A percentile compares a stretch with the other conserved stretches of the same genome.
Conservation (phyloP, 92 coral and sea anemone genomes). For the Metridium senile region DNA sequence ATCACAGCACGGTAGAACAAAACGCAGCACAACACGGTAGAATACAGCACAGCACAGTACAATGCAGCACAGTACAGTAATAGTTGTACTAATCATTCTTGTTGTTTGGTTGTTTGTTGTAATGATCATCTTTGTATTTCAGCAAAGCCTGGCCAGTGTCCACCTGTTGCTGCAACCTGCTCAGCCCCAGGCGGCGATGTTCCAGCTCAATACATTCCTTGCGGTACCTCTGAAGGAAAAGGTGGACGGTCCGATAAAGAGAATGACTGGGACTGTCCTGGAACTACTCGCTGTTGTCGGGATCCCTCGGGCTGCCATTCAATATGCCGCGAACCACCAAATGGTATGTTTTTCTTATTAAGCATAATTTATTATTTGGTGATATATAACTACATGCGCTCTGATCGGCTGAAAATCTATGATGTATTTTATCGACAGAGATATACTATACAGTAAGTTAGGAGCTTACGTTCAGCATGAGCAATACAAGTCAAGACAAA, state of each 20-base stretch:
- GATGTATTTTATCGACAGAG: no score
- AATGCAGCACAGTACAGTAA: no score
- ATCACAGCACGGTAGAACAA: no score
- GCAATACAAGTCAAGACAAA: no score
- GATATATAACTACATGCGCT: background rate
- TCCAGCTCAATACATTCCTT: constrained; percentile 50
- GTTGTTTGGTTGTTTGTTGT: no score
- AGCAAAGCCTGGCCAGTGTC: constrained; percentile 64
- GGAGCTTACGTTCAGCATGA: no score
- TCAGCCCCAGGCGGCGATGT: constrained; percentile 13
- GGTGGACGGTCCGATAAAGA: constrained; percentile 21
- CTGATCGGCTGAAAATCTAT: no score
- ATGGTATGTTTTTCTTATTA: constrained; percentile 20
- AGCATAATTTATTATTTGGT: background rate
- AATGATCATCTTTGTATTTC: background rate
- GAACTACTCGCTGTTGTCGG: constrained; percentile 66
- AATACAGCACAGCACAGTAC: no score
- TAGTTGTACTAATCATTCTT: no score
- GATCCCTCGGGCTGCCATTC: constrained; percentile 49
- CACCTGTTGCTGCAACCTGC: constrained; percentile 23
- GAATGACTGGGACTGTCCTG: constrained; percentile 77
- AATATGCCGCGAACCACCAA: constrained; percentile 56
- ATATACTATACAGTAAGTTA: no score
- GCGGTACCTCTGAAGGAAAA: constrained; percentile 42
- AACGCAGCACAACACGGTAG: no score